A percentile compares a stretch with the other conserved stretches of the same genome.
Conservation (phyloP, 2,113 vertebrate genomes). For the Anseranas semipalmata region DNA sequence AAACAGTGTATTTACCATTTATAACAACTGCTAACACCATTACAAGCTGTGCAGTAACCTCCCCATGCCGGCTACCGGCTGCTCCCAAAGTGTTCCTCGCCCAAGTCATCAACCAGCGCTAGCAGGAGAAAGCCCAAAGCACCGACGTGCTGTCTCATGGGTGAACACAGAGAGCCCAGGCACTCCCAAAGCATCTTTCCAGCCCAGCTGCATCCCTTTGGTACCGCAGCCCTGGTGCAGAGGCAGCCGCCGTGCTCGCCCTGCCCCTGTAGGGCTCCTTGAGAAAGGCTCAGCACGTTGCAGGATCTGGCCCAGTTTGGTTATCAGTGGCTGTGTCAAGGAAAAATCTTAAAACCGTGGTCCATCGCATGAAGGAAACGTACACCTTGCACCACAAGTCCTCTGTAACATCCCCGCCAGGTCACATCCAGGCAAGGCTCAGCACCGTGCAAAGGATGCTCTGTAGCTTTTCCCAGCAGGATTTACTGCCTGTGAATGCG, state of each 20-base stretch:
- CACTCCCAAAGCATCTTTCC: neutral
- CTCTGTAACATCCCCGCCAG: neutral
- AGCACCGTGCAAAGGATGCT: fast-evolving
- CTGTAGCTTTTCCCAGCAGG: neutral
- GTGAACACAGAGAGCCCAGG: neutral
- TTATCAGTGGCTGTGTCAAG: neutral
- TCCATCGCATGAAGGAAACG: fast-evolving
- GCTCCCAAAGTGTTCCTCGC: fast-evolving
- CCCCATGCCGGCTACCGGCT: neutral
- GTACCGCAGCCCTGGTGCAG: neutral
- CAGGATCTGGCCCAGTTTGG: neutral
- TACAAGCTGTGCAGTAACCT: too few relatives aligned
- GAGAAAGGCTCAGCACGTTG: neutral
- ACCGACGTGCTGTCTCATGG: neutral
- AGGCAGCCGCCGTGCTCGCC: fast-evolving
- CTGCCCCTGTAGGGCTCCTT: neutral
- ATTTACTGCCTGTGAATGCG: conserved; percentile 15
- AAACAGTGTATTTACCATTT: neutral
- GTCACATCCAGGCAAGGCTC: neutral
- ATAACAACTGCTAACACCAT: neutral
- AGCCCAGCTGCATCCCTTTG: neutral
- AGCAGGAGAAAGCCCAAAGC: neutral
- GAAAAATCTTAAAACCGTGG: fast-evolving
- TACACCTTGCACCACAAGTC: neutral
- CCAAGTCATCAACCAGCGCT: neutral